Evolutionary conservation across 2,888 invertebrate species (phyloP).

Genomic region (Orthosia gracilis): DNA sequence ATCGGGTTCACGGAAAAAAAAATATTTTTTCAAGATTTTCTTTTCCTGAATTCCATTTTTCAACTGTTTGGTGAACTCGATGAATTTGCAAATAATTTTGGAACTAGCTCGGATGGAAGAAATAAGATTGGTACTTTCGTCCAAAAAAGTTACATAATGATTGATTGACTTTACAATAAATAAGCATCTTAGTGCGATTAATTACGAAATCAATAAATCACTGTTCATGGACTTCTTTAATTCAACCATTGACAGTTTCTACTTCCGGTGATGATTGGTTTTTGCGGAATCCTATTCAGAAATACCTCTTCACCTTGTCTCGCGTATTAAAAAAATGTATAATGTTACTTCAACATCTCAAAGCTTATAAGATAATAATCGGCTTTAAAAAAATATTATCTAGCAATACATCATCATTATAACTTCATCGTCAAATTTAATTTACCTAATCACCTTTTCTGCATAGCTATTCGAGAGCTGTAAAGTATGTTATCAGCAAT

Average conservation of each 20-base stretch:
- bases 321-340: neutral
- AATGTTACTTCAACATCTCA: neutral
- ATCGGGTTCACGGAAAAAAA: too few species aligned
- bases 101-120: neutral
- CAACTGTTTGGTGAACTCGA: too few species aligned
- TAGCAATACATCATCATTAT: neutral
- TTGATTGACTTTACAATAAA: neutral
- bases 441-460: too few species aligned
- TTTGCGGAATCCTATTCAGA: conserved; percentile 18
- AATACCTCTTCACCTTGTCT: conserved; percentile 9
- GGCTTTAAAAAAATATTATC: neutral
- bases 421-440: neutral
- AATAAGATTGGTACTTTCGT: neutral
- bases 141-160: neutral
- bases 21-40: neutral
- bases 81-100: neutral
- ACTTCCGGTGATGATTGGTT: conserved; percentile 16
- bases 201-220: neutral
- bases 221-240: conserved; percentile 7
- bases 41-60: neutral
- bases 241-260: neutral
- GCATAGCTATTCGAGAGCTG: too few species aligned
- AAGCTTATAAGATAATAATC: neutral
- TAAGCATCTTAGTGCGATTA: neutral
- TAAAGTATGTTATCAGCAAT: too few species aligned